Conservation (phyloP, 1,140 invertebrate genomes). For the Aphidius ervi region DNA sequence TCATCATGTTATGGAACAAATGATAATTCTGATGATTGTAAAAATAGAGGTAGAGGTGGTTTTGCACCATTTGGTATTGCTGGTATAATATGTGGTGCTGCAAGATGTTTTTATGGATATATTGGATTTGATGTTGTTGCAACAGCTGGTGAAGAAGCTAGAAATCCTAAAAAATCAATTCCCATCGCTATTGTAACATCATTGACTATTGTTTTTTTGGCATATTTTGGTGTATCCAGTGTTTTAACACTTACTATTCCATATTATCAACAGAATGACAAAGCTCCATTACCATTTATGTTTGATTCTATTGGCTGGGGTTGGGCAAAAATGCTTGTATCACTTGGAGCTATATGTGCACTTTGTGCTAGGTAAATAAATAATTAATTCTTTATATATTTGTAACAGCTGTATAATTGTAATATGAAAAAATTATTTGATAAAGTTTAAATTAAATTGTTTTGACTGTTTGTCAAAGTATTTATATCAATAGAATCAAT, state of each 20-base stretch:
- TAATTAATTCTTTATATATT: background rate
- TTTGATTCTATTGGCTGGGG: slow-evolving; percentile 68
- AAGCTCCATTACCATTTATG: slow-evolving; percentile 68
- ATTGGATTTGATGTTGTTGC: slow-evolving; percentile 89
- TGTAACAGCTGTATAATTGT: too few species aligned
- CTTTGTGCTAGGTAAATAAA: slow-evolving; percentile 61
- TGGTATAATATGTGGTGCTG: slow-evolving; percentile 78
- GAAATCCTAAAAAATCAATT: slow-evolving; percentile 82
- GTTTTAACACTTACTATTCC: slow-evolving; percentile 86
- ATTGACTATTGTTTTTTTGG: slow-evolving; percentile 75
- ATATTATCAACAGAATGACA: slow-evolving; percentile 71
- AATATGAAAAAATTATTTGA: too few species aligned
- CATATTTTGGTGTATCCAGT: slow-evolving; percentile 83
- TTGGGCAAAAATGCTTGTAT: slow-evolving; percentile 71
- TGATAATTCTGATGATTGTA: slow-evolving; percentile 24
- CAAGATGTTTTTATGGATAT: slow-evolving; percentile 88
- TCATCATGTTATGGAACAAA: slow-evolving; percentile 45
- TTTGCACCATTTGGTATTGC: slow-evolving; percentile 78
- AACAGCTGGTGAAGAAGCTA: slow-evolving; percentile 79
- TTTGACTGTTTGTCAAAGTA: too few species aligned
- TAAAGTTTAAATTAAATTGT: too few species aligned
- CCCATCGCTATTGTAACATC: slow-evolving; percentile 84
- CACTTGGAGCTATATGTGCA: slow-evolving; percentile 71
- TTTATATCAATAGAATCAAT: too few species aligned
- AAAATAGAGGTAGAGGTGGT: slow-evolving; percentile 63